Conservation (phyloP, 92 coral and sea anemone species). For the Phenganax marumi region DNA sequence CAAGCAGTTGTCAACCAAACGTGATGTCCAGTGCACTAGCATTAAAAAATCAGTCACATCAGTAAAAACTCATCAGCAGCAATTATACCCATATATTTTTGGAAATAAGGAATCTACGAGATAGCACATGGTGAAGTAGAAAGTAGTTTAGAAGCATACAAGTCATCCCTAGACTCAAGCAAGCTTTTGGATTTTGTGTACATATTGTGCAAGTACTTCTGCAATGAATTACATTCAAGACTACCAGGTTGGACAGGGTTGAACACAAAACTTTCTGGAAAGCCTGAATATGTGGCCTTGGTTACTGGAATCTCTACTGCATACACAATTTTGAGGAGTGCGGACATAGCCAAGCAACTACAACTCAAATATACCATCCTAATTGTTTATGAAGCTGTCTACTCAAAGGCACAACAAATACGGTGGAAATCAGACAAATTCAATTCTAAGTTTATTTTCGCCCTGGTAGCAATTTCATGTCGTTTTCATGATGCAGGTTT, state of each 20-base stretch:
- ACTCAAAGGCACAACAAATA: slow-evolving; percentile 16
- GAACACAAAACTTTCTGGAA: background rate
- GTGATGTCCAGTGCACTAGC: no score
- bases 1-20: background rate
- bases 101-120: background rate
- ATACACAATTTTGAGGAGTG: slow-evolving; percentile 27
- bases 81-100: background rate
- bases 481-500: slow-evolving; percentile 23
- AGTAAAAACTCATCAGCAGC: background rate
- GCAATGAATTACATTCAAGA: background rate
- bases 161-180: background rate
- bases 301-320: slow-evolving; percentile 43
- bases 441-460: background rate
- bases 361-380: slow-evolving; percentile 16
- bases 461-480: slow-evolving; percentile 11
- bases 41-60: slow-evolving; percentile 7
- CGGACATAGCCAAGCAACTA: slow-evolving; percentile 22
- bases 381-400: slow-evolving; percentile 23
- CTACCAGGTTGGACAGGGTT: slow-evolving; percentile 22
- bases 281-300: background rate
- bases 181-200: background rate
- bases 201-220: background rate
- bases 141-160: background rate
- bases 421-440: slow-evolving; percentile 17
- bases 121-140: background rate